Evolutionary conservation across 2,888 invertebrate genomes (phyloP), one percentile per base, ranked within the genome.

Genomic region (Tenthredo livida): DNA sequence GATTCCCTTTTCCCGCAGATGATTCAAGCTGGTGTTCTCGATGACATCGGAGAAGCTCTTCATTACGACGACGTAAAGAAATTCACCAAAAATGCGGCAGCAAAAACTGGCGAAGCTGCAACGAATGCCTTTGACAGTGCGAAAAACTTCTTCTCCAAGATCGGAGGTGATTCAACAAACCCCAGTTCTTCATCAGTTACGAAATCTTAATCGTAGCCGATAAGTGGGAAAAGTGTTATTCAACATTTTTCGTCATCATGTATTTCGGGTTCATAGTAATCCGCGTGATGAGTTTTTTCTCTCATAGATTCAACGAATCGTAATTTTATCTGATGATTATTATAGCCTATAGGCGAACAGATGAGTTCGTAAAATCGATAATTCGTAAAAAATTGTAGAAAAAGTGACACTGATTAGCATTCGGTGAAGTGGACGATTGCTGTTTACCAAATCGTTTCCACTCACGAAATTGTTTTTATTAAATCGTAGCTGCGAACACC

Each of bases 21-120:
- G 83, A 83, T 83, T 43, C 67, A 70, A 43, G 83, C 83, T 15
- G 83, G 83, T 50, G 47, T 83, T n/a, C 33, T 83, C 47, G 83
- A 83, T 0, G 83, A 83, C 33, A 50, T 83, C 5, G 43, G 29
- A 9, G 70, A 70, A 17, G 83, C 47, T 12, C 50, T 67, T 47
- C 83, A 83, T 61, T 67, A 29, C 29, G 70, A 83, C 0, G 47
- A 83, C n/a, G 47, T 83, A 10, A 83, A 83, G 67, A 33, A 83
- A 10, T 83, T 67, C 47, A 33, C 50, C n/a, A 47, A 67, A 12
- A 29, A 83, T 21, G 83, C 83, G 6, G 83, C 67, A 3, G 4
- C 47, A n/a, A 83, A 83, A 37, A 83, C 83, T 6, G 50, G 70
- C 6, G 83, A 83, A 17, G 83, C 50, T 47, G 84, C 73, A 12